phyloP scores from a whole-genome alignment of 2,888 invertebrate species.

The Quadroppia sp. region DNA sequence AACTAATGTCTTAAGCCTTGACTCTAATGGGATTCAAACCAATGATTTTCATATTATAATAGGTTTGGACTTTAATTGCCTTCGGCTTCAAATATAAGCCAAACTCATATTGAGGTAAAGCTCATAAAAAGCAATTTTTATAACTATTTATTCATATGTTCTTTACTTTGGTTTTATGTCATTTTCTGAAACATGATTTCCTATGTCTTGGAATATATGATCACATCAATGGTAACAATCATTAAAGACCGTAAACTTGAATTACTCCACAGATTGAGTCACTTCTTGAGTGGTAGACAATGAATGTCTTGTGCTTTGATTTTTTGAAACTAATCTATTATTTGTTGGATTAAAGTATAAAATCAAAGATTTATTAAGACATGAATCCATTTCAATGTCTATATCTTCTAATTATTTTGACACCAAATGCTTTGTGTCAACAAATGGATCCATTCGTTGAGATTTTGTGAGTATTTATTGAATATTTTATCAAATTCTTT shows the following conservation, averaged over 20 bases:
- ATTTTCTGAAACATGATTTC: no score
- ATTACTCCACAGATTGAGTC: background rate
- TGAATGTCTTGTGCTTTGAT: background rate
- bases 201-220: background rate
- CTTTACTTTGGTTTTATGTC: no score
- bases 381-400: background rate
- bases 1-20: no score
- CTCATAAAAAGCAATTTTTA: no score
- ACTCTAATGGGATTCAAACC: no score
- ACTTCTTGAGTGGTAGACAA: background rate
- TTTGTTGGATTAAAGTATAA: background rate
- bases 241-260: conserved; percentile 2
- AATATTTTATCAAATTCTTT: background rate
- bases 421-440: conserved; percentile 3
- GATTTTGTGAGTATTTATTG: conserved; percentile 25
- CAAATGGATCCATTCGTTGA: conserved; percentile 25
- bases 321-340: background rate
- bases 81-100: no score
- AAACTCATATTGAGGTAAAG: no score
- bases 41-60: no score
- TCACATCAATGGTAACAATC: conserved; percentile 23
- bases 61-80: no score
- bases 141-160: no score
- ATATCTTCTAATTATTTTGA: conserved; percentile 17
- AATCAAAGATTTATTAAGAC: conserved; percentile 2